A percentile compares a stretch with the other conserved stretches of the same genome.
Evolutionary conservation across 92 coral and sea anemone genomes (phyloP).

Genomic region (Montipora capitata): DNA sequence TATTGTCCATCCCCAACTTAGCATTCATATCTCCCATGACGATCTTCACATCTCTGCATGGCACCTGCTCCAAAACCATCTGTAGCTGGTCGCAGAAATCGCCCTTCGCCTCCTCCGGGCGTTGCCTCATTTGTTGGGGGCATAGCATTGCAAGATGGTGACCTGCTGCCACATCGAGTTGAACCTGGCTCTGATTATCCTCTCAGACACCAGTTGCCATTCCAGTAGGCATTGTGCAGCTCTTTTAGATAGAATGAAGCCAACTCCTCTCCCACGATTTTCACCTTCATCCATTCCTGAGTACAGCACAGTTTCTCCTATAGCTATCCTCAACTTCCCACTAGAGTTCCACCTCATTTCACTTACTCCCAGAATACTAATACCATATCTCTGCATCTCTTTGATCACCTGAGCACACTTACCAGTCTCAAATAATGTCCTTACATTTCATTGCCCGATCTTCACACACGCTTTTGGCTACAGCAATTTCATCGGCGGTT

Average conservation of each 20-base stretch:
- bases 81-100: slow-evolving; percentile 36
- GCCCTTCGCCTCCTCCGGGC: slow-evolving; percentile 22
- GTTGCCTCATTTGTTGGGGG: slow-evolving; percentile 40
- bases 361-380: slow-evolving; percentile 46
- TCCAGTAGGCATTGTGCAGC: slow-evolving; percentile 32
- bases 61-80: slow-evolving; percentile 9
- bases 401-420: slow-evolving; percentile 52
- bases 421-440: slow-evolving; percentile 21
- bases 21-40: slow-evolving; percentile 5
- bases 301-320: slow-evolving; percentile 34
- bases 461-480: slow-evolving; percentile 2
- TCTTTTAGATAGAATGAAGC: slow-evolving; percentile 12
- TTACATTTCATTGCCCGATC: slow-evolving; percentile 14
- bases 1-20: slow-evolving; percentile 3
- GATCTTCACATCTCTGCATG: neutral
- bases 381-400: slow-evolving; percentile 49
- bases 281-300: slow-evolving; percentile 38
- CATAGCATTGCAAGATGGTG: slow-evolving; percentile 44
- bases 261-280: slow-evolving; percentile 28
- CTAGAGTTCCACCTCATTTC: slow-evolving; percentile 36
- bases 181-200: slow-evolving; percentile 38
- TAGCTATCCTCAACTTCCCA: slow-evolving; percentile 19
- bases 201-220: slow-evolving; percentile 25
- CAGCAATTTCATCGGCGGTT: neutral
- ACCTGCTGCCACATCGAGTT: slow-evolving; percentile 37